Conservation (phyloP, 2,888 invertebrate species). For the Ennomos fuscantarius region DNA sequence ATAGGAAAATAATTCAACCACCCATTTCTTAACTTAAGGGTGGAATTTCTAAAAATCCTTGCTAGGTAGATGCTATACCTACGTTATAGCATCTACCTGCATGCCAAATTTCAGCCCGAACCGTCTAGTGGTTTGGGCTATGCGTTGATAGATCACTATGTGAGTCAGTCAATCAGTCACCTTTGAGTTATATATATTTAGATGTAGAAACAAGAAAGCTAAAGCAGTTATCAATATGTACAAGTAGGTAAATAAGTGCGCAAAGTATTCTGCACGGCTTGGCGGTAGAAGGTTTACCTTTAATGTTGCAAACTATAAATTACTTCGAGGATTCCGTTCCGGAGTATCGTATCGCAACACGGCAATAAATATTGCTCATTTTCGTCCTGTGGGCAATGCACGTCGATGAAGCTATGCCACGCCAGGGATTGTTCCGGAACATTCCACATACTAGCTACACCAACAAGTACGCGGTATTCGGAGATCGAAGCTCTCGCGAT, state of each 20-base stretch:
- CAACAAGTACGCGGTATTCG: constrained; percentile 29
- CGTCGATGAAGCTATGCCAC: constrained; percentile 64
- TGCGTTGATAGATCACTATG: too few species aligned
- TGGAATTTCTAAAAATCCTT: too few species aligned
- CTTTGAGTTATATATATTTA: too few species aligned
- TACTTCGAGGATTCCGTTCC: constrained; percentile 73
- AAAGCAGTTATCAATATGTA: constrained; percentile 7
- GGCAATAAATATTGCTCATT: constrained; percentile 80
- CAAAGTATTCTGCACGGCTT: constrained; percentile 16
- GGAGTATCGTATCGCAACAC: constrained; percentile 67
- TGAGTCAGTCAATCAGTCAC: too few species aligned
- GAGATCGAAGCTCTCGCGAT: constrained; percentile 44
- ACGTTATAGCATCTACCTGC: too few species aligned
- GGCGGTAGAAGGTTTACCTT: constrained; percentile 53
- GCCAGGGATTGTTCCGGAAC: constrained; percentile 43
- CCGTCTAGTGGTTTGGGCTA: too few species aligned
- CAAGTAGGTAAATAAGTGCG: background rate
- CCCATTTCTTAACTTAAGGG: too few species aligned
- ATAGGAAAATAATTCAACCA: too few species aligned
- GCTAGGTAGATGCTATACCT: too few species aligned
- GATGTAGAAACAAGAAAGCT: background rate
- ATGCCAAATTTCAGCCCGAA: too few species aligned
- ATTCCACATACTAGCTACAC: constrained; percentile 24
- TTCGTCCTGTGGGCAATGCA: constrained; percentile 72
- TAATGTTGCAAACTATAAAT: constrained; percentile 77